phyloP scores from a whole-genome alignment of 2,888 invertebrate genomes.

The Zeuzera pyrina region DNA sequence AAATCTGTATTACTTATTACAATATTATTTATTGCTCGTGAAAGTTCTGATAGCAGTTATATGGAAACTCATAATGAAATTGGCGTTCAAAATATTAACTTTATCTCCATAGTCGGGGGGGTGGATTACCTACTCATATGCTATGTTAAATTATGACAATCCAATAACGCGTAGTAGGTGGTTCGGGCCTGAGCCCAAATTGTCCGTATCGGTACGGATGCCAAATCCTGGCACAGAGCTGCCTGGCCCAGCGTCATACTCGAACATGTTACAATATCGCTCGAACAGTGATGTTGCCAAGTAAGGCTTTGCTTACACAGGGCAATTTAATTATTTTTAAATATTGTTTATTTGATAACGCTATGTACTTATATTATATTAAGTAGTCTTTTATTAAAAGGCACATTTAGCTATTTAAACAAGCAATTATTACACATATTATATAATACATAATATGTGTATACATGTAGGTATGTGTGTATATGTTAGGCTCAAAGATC shows the following conservation, averaged over 20 bases:
- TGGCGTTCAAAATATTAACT: conserved; percentile 36
- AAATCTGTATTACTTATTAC: too few relatives aligned
- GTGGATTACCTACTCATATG: conserved; percentile 15
- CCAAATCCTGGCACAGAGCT: conserved; percentile 44
- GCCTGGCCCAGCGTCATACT: conserved; percentile 29
- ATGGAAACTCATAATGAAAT: conserved; percentile 27
- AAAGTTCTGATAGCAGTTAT: too few relatives aligned
- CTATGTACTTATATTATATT: background rate
- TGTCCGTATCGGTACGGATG: conserved; percentile 50
- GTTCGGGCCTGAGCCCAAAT: conserved; percentile 54
- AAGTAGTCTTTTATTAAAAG: background rate
- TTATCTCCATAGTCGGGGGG: conserved; percentile 38
- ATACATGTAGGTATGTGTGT: too few relatives aligned
- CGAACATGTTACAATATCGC: conserved; percentile 20
- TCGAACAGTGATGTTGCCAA: conserved; percentile 6
- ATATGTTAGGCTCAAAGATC: background rate
- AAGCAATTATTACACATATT: background rate
- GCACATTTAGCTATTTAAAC: background rate
- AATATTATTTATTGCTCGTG: too few relatives aligned
- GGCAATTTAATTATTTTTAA: background rate
- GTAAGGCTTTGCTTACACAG: background rate
- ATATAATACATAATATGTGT: background rate
- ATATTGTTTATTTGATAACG: background rate
- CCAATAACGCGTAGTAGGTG: conserved; percentile 61
- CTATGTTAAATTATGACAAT: conserved; percentile 65